phyloP scores from a whole-genome alignment of 2,797 vertebrate species.

The Mallotus villosus region DNA sequence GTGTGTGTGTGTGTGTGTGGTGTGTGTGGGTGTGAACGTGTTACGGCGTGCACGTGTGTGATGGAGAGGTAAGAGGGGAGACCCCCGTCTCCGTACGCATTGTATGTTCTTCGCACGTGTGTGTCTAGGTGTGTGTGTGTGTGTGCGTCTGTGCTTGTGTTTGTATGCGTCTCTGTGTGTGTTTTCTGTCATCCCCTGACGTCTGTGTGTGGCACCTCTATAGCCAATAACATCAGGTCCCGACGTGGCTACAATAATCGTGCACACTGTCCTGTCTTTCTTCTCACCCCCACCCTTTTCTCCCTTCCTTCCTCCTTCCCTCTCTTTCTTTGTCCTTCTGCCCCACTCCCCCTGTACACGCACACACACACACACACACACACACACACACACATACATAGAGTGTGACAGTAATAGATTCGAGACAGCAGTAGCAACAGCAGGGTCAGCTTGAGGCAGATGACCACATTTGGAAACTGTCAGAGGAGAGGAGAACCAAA shows the following conservation, averaged over 20 bases:
- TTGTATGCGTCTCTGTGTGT: conserved; percentile 8
- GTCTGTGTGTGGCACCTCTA: conserved; percentile 75
- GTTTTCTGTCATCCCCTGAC: conserved; percentile 56
- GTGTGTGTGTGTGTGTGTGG: conserved; percentile 8
- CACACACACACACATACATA: neutral
- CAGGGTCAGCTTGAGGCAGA: too few relatives aligned
- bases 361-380: neutral
- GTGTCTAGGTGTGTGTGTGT: too few relatives aligned
- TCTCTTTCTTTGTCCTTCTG: conserved; percentile 1
- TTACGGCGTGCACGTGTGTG: conserved; percentile 10
- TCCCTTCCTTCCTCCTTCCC: conserved; percentile 42
- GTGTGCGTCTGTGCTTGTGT: too few relatives aligned
- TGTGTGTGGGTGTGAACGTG: conserved; percentile 4
- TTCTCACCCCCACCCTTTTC: conserved; percentile 4
- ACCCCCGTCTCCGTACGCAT: conserved; percentile 31
- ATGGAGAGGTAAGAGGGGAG: neutral
- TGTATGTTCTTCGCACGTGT: too few relatives aligned
- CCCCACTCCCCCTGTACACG: neutral
- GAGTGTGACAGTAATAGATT: neutral
- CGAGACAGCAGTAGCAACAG: too few relatives aligned
- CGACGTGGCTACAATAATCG: conserved; percentile 59
- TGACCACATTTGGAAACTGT: too few relatives aligned
- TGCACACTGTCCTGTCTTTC: conserved; percentile 18
- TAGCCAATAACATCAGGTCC: conserved; percentile 68
- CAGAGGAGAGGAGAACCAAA: too few relatives aligned